Conservation (phyloP, 1,140 invertebrate genomes). For the Aporrectodea caliginosa region DNA sequence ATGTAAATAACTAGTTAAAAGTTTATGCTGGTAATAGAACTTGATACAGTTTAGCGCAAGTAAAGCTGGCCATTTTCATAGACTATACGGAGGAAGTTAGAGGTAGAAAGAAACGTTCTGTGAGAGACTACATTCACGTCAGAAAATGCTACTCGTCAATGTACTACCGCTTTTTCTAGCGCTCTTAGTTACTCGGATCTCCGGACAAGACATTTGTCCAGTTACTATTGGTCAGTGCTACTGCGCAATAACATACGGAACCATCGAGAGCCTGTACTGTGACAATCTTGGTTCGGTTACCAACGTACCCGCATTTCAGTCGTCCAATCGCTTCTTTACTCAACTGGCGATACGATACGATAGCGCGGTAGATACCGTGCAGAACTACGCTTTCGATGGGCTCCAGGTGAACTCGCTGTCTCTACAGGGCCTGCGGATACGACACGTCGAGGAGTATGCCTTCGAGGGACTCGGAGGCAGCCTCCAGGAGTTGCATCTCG, state of each 20-base stretch:
- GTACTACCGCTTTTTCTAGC: background rate
- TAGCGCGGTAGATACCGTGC: background rate
- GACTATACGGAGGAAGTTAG: background rate
- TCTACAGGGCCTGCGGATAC: background rate
- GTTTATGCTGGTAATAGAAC: too few relatives aligned
- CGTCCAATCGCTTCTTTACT: background rate
- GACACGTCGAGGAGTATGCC: background rate
- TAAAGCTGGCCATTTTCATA: background rate
- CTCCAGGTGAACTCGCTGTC: background rate
- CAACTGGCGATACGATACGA: background rate
- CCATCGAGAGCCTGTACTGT: background rate
- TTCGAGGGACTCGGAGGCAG: background rate
- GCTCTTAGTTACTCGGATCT: background rate
- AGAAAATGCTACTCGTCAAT: background rate
- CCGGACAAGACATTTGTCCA: background rate
- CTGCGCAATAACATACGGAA: background rate
- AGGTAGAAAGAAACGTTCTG: too few relatives aligned
- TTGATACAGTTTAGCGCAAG: background rate
- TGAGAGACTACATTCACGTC: background rate
- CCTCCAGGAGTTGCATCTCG: background rate
- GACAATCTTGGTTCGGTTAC: background rate
- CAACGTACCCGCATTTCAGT: background rate
- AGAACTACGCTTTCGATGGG: background rate
- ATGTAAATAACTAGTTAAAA: too few relatives aligned
- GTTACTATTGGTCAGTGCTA: background rate